Base-by-base conservation (phyloP, 2,888 invertebrate genomes). In the Pandemis cinnamomeana region DNA sequence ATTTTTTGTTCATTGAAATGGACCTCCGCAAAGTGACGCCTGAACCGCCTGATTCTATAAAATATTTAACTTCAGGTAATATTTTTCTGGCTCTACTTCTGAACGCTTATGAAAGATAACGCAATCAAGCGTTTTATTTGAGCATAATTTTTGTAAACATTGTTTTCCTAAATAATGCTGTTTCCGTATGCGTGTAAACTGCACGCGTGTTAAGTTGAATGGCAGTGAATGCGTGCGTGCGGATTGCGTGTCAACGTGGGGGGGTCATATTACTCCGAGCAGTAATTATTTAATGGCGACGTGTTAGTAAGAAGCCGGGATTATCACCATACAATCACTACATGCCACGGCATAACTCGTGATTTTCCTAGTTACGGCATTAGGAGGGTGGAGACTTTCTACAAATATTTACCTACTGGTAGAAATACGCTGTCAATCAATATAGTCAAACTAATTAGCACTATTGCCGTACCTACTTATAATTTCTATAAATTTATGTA, bases 141-240 rank as follows among this genome's bases (percentile, higher is more conserved):
- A 44, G 7, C 6, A 20, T 10, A 4, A 20, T 66, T 11, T 48
- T 11, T 11, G 42, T 48, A 48, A 46, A 48, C 7, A 58, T 8
- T 60, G 20, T 8, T 55, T 66, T 72, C 46, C 55, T 46, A 62
- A 8, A 20, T 41, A 42, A 46, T 36, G 41, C 48, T 42, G 41
- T 53, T 36, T 42, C 46, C 41, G 66, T 53, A 20, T 44, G 72
- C 55, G 58, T 58, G 46, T 7, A 27, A 20, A 41, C 36, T 36
- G 36, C 62, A 63, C 41, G 72, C 72, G 72, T 72, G 72, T 60
- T 7, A 10, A 27, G 62, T 72, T 58, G 55, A 68, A 69, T 68
- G 53, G 53, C 60, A 36, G 53, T 62, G 58, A 72, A 72, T 68
- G 62, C 67, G 68, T 68, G 72, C 55, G 68, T 55, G n/a, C 58